Evolutionary conservation across 2,888 invertebrate species (phyloP).

Genomic region (Tholera decimalis): DNA sequence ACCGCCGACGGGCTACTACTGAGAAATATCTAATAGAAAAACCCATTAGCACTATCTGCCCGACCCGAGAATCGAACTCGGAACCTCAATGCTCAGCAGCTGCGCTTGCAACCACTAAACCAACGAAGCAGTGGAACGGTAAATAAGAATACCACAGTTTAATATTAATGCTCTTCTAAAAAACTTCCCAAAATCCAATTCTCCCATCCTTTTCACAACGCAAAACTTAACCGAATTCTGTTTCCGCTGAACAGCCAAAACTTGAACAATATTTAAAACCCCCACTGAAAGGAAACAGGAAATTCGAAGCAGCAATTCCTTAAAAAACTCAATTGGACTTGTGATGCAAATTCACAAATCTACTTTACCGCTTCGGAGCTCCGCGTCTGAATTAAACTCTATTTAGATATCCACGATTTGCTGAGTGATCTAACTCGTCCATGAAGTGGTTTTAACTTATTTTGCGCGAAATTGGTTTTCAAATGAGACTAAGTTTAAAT

Average conservation of each 20-base stretch:
- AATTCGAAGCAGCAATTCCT: conserved; percentile 55
- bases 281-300: conserved; percentile 39
- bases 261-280: conserved; percentile 44
- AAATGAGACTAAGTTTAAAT: conserved; percentile 55
- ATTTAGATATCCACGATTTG: conserved; percentile 69
- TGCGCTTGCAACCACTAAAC: no score
- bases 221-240: conserved; percentile 28
- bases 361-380: conserved; percentile 63
- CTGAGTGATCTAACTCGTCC: conserved; percentile 65
- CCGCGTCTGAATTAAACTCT: conserved; percentile 69
- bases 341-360: conserved; percentile 69
- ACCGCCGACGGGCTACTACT: no score
- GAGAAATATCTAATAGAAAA: no score
- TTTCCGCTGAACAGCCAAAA: conserved; percentile 22
- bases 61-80: no score
- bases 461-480: conserved; percentile 61
- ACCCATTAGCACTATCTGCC: no score
- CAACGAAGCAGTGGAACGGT: no score
- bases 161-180: conserved; percentile 3
- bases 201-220: conserved; percentile 20
- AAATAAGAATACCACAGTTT: neutral
- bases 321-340: conserved; percentile 68
- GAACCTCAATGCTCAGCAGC: no score
- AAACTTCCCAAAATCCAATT: conserved; percentile 11
- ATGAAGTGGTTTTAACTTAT: conserved; percentile 65